Conservation (phyloP, 2,113 vertebrate species). For the Aspidoscelis tigris region DNA sequence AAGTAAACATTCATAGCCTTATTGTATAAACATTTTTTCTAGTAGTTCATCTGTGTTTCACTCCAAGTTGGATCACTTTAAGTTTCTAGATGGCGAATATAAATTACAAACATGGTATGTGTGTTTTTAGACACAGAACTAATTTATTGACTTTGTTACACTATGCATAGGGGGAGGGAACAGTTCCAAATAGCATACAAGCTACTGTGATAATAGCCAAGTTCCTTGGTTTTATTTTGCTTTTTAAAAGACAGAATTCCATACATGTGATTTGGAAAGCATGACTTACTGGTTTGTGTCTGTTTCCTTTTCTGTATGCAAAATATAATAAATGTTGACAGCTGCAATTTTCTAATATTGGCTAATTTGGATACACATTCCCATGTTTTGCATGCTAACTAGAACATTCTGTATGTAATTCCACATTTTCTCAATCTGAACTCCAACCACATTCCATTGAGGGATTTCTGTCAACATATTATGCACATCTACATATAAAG, state of each 20-base stretch:
- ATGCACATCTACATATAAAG: not conserved
- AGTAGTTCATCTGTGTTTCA: conserved; percentile 37
- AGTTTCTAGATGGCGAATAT: not conserved
- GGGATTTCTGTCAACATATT: not conserved
- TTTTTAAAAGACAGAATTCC: not conserved
- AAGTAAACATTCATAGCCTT: not conserved
- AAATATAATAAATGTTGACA: conserved; percentile 43
- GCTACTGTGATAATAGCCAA: not conserved
- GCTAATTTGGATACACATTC: conserved; percentile 31
- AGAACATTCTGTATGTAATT: conserved; percentile 32
- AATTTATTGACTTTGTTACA: not conserved
- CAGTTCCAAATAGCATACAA: not conserved
- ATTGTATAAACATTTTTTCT: not conserved
- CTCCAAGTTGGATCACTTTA: not conserved
- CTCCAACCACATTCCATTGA: conserved; percentile 14
- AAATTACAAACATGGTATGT: conserved; percentile 9
- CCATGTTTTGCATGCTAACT: conserved; percentile 39
- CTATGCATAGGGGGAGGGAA: not conserved
- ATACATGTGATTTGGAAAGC: conserved; percentile 23
- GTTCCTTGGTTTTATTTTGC: not conserved
- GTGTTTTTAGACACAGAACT: not conserved
- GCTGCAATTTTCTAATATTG: not conserved
- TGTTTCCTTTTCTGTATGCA: conserved; percentile 24
- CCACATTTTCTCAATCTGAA: conserved; percentile 11
- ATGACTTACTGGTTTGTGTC: conserved; percentile 20